phyloP scores from a whole-genome alignment of 1,140 invertebrate genomes.

The Anadara kagoshimensis region DNA sequence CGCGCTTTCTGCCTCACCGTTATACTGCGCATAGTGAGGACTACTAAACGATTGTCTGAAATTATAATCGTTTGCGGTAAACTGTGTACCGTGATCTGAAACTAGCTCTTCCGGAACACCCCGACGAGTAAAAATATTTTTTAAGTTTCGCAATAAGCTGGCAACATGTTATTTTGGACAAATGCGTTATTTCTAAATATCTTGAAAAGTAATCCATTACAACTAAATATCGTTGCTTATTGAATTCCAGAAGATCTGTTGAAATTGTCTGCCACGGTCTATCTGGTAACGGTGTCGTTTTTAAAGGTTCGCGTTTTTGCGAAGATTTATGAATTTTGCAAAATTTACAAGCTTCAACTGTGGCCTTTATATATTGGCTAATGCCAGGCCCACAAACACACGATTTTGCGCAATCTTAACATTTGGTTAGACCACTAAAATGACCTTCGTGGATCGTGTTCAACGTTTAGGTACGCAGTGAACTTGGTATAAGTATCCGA shows the following conservation, averaged over 20 bases:
- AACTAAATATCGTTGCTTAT: constrained; percentile 25
- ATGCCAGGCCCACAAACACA: constrained; percentile 39
- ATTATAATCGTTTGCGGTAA: constrained; percentile 4
- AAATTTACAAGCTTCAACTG: constrained; percentile 28
- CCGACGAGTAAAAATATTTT: constrained; percentile 28
- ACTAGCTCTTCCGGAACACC: too few relatives aligned
- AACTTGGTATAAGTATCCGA: constrained; percentile 36
- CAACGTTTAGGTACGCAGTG: constrained; percentile 14
- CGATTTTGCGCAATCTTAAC: background rate
- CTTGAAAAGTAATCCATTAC: too few relatives aligned
- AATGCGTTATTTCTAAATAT: constrained; percentile 29
- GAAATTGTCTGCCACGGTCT: constrained; percentile 41
- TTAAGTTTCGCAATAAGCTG: constrained; percentile 16
- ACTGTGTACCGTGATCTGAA: constrained; percentile 25
- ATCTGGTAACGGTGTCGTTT: constrained; percentile 24
- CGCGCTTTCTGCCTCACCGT: constrained; percentile 27
- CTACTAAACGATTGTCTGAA: constrained; percentile 25
- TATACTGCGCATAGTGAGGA: too few relatives aligned
- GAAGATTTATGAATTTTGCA: constrained; percentile 27
- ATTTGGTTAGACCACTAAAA: constrained; percentile 29
- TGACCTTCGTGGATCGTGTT: constrained; percentile 33
- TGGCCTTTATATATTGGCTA: constrained; percentile 10
- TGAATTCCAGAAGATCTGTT: constrained; percentile 32
- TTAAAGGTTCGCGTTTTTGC: constrained; percentile 35
- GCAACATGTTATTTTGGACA: constrained; percentile 18